phyloP scores from a whole-genome alignment of 2,888 invertebrate genomes.

The Crematogaster levior region DNA sequence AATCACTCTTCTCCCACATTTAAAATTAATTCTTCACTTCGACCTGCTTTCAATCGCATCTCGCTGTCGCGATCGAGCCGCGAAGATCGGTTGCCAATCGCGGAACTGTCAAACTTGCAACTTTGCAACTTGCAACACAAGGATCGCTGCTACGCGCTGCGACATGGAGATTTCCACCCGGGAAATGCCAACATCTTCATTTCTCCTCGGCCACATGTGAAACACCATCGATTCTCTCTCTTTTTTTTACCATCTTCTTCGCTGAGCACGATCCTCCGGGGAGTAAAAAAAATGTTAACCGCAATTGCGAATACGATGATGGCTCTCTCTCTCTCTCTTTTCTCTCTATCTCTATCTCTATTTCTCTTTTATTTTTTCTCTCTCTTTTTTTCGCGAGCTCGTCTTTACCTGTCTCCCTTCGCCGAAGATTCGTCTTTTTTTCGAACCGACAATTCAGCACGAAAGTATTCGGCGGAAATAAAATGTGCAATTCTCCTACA shows the following conservation, averaged over 20 bases:
- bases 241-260: constrained; percentile 40
- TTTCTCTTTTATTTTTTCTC: not conserved
- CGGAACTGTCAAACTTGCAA: not conserved
- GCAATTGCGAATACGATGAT: constrained; percentile 22
- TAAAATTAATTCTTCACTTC: not conserved
- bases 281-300: constrained; percentile 19
- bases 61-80: not conserved
- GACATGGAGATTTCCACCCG: not conserved
- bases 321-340: constrained; percentile 9
- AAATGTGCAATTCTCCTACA: constrained; percentile 63
- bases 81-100: not conserved
- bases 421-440: constrained; percentile 32
- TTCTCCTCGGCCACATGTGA: constrained; percentile 18
- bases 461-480: constrained; percentile 11
- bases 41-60: not conserved
- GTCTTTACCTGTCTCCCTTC: not conserved
- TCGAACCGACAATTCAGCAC: not conserved
- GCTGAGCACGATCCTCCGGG: constrained; percentile 2
- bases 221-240: constrained; percentile 27
- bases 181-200: constrained; percentile 13
- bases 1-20: not conserved
- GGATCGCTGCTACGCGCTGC: not conserved
- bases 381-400: not conserved
- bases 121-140: no score
- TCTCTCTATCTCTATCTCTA: not conserved